Conservation (phyloP, 2,888 invertebrate genomes). For the Tanytarsus gracilentus region DNA sequence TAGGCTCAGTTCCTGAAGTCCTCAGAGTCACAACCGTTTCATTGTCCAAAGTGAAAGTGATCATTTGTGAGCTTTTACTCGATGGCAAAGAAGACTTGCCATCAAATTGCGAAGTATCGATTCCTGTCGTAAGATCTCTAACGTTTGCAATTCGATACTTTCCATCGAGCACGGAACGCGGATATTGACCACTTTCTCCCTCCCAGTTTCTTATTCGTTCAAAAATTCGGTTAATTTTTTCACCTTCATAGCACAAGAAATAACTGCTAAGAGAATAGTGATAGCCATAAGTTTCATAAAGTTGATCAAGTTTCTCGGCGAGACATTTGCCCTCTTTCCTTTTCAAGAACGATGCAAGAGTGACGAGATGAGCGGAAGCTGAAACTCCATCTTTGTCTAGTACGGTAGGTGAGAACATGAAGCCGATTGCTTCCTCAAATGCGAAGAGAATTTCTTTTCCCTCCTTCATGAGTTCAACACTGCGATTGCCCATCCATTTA, state of each 20-base stretch:
- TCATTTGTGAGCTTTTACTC: conserved; percentile 72
- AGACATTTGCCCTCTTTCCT: conserved; percentile 49
- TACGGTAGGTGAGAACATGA: conserved; percentile 83
- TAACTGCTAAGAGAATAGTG: conserved; percentile 86
- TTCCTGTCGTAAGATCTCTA: conserved; percentile 78
- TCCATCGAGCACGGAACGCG: conserved; percentile 52
- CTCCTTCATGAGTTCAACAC: conserved; percentile 58
- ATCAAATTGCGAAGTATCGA: conserved; percentile 61
- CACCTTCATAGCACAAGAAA: conserved; percentile 71
- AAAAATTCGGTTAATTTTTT: conserved; percentile 65
- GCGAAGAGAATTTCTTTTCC: conserved; percentile 81
- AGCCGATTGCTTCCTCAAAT: conserved; percentile 98
- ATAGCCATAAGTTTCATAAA: conserved; percentile 80
- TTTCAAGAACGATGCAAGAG: conserved; percentile 63
- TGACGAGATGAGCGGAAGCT: conserved; percentile 72
- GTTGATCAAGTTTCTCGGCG: conserved; percentile 54
- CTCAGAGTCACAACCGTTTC: conserved; percentile 81
- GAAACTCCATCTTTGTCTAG: conserved; percentile 95
- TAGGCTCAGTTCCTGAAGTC: conserved; percentile 98
- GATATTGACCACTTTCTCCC: conserved; percentile 60
- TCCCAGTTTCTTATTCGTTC: conserved; percentile 67
- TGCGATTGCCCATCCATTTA: conserved; percentile 97
- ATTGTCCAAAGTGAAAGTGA: conserved; percentile 83
- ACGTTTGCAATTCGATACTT: conserved; percentile 59
- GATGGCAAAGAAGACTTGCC: conserved; percentile 61